These are phyloP conservation scores for Nephrotoma flavescens DNA, from an alignment of 2,888 invertebrate genomes.

Conservation along the genomic window DNA sequence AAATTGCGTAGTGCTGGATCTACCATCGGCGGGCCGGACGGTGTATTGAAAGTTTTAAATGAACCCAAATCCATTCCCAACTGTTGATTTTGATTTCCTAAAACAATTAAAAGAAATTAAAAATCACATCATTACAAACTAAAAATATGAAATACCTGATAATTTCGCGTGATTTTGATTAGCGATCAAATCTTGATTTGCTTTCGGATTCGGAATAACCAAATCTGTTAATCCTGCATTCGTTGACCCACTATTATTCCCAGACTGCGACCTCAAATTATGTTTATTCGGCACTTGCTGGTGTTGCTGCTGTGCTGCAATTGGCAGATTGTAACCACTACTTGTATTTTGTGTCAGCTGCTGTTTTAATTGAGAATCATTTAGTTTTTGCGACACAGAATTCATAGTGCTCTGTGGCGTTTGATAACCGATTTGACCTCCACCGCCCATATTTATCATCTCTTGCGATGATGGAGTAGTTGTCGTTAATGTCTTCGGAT, in stretches of 20 bases:
- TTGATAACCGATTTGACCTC: background rate
- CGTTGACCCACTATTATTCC: background rate
- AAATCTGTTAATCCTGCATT: slow-evolving; percentile 5
- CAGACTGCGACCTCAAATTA: background rate
- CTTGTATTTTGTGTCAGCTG: slow-evolving; percentile 1
- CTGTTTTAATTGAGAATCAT: slow-evolving; percentile 7
- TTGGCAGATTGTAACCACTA: background rate
- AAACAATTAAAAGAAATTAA: background rate
- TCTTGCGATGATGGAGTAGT: slow-evolving; percentile 9
- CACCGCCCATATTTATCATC: slow-evolving; percentile 6
- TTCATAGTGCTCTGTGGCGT: background rate
- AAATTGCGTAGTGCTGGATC: slow-evolving; percentile 13
- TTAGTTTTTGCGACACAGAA: background rate
- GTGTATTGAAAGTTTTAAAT: slow-evolving; percentile 23
- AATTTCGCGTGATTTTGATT: background rate
- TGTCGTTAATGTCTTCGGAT: slow-evolving; percentile 15
- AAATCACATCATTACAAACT: too few species aligned
- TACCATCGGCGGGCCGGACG: slow-evolving; percentile 15
- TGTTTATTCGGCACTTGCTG: slow-evolving; percentile 9
- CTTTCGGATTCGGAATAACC: slow-evolving; percentile 10
- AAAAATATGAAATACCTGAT: background rate
- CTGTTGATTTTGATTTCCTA: slow-evolving; percentile 4
- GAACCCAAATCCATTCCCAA: slow-evolving; percentile 13
- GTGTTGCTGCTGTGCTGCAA: slow-evolving; percentile 9
- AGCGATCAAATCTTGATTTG: slow-evolving; percentile 10